Percentiles rank a stretch among this genome's conserved stretches.
These are phyloP conservation scores for Hippoglossus hippoglossus DNA, from an alignment of 2,797 vertebrate genomes.

Conservation along the genomic window DNA sequence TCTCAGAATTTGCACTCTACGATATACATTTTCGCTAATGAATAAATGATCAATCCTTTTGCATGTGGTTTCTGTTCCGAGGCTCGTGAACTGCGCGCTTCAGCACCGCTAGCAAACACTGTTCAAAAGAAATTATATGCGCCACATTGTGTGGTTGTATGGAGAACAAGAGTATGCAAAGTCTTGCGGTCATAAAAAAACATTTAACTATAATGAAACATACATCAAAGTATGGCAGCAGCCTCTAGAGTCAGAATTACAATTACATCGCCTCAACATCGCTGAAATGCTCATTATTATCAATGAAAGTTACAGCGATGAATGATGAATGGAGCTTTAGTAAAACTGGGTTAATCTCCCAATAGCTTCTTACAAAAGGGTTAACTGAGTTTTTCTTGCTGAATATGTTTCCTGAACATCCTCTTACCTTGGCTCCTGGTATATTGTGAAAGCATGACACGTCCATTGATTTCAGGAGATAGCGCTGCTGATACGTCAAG, in stretches of 20 bases:
- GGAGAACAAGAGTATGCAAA: slow-evolving; percentile 35
- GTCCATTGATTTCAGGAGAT: slow-evolving; percentile 58
- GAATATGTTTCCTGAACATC: too few relatives aligned
- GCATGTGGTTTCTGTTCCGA: slow-evolving; percentile 34
- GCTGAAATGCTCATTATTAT: slow-evolving; percentile 28
- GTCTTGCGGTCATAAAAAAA: slow-evolving; percentile 38
- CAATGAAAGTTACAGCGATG: slow-evolving; percentile 8
- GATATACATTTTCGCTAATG: slow-evolving; percentile 40
- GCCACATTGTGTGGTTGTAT: slow-evolving; percentile 39
- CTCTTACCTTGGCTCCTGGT: not conserved
- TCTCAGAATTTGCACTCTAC: slow-evolving; percentile 28
- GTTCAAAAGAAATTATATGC: slow-evolving; percentile 38
- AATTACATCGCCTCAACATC: slow-evolving; percentile 26
- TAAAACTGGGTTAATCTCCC: not conserved
- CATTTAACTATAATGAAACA: slow-evolving; percentile 62
- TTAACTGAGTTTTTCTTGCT: too few relatives aligned
- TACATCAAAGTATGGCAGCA: slow-evolving; percentile 55
- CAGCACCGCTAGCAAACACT: slow-evolving; percentile 35
- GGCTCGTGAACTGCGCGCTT: slow-evolving; percentile 17
- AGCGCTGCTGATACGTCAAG: slow-evolving; percentile 30
- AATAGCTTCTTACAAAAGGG: too few relatives aligned
- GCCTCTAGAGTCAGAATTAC: slow-evolving; percentile 40
- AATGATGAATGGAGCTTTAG: slow-evolving; percentile 7
- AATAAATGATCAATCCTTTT: slow-evolving; percentile 49
- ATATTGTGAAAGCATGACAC: slow-evolving; percentile 30